Base-by-base conservation (phyloP, 2,888 invertebrate genomes). In the Catocala fraxini region DNA sequence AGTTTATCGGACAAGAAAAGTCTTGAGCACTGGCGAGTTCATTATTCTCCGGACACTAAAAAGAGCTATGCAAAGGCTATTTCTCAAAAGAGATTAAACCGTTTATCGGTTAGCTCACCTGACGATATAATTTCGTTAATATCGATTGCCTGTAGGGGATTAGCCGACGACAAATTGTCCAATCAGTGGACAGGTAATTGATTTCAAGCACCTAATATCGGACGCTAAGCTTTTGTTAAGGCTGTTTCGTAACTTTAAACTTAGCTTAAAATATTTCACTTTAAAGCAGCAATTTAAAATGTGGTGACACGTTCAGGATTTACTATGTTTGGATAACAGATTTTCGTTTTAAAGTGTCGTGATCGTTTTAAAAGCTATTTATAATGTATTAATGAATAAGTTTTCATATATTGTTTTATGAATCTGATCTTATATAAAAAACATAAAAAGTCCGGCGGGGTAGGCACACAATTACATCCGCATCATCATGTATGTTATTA, bases 141-240 rank as follows among this genome's bases (percentile, higher is more conserved):
- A 91, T 91, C 88, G 90, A 95, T 85, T 86, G 80, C 65, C 67
- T 65, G 66, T 60, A 63, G 53, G 74, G 87, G 89, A 89, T 95
- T 91, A 94, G 86, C 88, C 66, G 87, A 86, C 91, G 92, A 95
- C 95, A 95, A 95, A 95, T 95, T 95, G 95, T 91, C 89, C 92
- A 92, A 95, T 95, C 94, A 91, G 86, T 89, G 90, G 87, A 87
- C 90, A 92, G 92, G 92, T 95, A 95, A 95, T 95, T 95, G 95
- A 95, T 95, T 94, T 87, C 86, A 87, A 92, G 88, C 90, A 91
- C 90, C 89, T 87, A 80, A 74, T 73, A 72, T 79, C 65, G 83
- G 85, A 84, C 86, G 73, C 73, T 70, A 65, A 81, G 84, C 82
- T 82, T 83, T 76, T 79, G 77, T 80, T 77, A 74, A 63, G 70